Base-by-base conservation (phyloP, 2,797 vertebrate species). In the Cottoperca gobio region DNA sequence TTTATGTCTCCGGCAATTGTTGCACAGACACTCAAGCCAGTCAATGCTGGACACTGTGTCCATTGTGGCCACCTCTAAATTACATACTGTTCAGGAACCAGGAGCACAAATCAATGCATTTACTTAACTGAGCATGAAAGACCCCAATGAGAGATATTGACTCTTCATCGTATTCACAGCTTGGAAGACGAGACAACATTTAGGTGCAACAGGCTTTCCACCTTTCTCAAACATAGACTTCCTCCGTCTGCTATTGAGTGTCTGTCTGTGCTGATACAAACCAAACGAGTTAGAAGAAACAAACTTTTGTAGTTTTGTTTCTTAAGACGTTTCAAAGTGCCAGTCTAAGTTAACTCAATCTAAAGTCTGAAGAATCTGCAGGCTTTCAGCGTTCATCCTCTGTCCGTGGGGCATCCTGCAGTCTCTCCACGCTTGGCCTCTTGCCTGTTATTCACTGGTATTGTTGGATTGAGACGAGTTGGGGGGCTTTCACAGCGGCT, bases 111-210 rank as follows among this genome's bases (percentile, higher is more conserved):
- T 97, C 96, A 93, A 95, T 96, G 92, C 92, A 85, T 95, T 95
- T 95, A 95, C 95, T 95, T 96, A 95, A 96, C 94, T 93, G 94
- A 94, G 95, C 92, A 94, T 94, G 91, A 94, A 93, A 94, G 90
- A 95, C 93, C 92, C 93, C 89, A 89, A 94, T 90, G 91, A 91
- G 84, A 92, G 88, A 77, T 94, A 94, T 94, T 86, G 93, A 94
- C 86, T 85, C 79, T 78, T 78, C 17, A 46, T 82, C 53, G 88
- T 82, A 91, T 93, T 89, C 88, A 89, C 89, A 67, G 73, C 90
- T 93, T 90, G 82, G 88, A 85, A 87, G 87, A 91, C 86, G 90
- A 89, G 84, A 85, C 70, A 82, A 88, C 87, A 75, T 87, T 91
- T 90, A 93, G 88, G 91, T 46, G 70, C 73, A 79, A 85, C 80